Conservation (phyloP, 1,140 invertebrate species). For the Panagrolaimus sp. region DNA sequence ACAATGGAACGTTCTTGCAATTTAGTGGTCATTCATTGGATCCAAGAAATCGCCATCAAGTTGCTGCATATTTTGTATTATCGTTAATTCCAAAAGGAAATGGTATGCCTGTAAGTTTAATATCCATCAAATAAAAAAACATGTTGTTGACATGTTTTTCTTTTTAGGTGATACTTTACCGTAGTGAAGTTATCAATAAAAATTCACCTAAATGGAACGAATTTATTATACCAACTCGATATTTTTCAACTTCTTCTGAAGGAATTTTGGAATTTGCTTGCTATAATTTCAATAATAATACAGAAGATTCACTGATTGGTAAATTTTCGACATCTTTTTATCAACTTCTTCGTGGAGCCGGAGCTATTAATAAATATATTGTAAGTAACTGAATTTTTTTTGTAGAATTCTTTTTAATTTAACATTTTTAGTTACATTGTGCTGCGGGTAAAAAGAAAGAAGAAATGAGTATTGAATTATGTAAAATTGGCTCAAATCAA, state of each 20-base stretch:
- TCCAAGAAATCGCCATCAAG: not conserved
- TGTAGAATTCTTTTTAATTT: not conserved
- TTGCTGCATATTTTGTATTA: slow-evolving; percentile 9
- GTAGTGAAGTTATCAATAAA: slow-evolving; percentile 12
- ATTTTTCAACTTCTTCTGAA: not conserved
- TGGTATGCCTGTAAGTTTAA: not conserved
- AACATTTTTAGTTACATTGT: not conserved
- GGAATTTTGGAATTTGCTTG: not conserved
- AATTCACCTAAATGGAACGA: not conserved
- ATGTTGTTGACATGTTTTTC: no score
- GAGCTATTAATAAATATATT: not conserved
- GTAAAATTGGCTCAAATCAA: not conserved
- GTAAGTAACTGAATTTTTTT: not conserved
- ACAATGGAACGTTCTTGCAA: not conserved
- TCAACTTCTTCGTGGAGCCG: not conserved
- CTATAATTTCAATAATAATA: slow-evolving; percentile 6
- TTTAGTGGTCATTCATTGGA: not conserved
- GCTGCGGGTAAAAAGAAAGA: slow-evolving; percentile 9
- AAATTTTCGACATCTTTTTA: slow-evolving; percentile 2
- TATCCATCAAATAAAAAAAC: no score
- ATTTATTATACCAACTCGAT: not conserved
- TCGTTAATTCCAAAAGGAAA: not conserved
- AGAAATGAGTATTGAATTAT: slow-evolving; percentile 7
- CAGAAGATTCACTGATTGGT: slow-evolving; percentile 1
- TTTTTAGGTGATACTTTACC: not conserved